Evolutionary conservation across 1,140 invertebrate species (phyloP).

Genomic region (Stegodyphus mimosarum): DNA sequence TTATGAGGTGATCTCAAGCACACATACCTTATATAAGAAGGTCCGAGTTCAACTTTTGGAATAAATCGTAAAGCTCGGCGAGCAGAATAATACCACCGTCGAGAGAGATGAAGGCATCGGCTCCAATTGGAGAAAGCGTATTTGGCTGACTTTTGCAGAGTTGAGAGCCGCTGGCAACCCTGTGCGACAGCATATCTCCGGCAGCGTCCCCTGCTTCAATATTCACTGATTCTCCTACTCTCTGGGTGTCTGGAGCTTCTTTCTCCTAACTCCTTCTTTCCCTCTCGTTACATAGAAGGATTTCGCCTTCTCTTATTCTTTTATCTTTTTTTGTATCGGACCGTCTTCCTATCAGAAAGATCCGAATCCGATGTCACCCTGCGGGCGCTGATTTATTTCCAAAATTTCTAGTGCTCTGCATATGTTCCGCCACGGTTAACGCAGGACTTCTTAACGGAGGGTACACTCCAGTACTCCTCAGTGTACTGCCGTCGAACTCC

Average conservation of each 20-base stretch:
- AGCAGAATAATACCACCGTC: too few relatives aligned
- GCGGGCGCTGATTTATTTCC: too few relatives aligned
- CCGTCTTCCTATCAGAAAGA: background rate
- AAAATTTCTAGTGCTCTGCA: background rate
- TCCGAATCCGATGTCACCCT: background rate
- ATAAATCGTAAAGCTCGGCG: too few relatives aligned
- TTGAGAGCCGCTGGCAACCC: background rate
- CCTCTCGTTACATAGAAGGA: background rate
- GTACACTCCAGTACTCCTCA: background rate
- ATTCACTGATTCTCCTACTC: background rate
- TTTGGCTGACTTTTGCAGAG: constrained; percentile 1
- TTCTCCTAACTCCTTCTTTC: background rate
- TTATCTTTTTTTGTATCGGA: background rate
- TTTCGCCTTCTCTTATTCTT: background rate
- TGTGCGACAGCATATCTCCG: background rate
- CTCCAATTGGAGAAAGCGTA: background rate
- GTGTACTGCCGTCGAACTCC: background rate
- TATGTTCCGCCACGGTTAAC: background rate
- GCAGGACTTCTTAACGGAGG: background rate
- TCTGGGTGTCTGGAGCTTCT: background rate
- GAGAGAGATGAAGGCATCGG: background rate
- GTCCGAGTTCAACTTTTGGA: too few relatives aligned
- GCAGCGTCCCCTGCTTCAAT: background rate
- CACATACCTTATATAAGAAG: too few relatives aligned
- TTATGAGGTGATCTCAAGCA: too few relatives aligned